phyloP scores from a whole-genome alignment of 2,113 vertebrate genomes.

The Candoia aspera region DNA sequence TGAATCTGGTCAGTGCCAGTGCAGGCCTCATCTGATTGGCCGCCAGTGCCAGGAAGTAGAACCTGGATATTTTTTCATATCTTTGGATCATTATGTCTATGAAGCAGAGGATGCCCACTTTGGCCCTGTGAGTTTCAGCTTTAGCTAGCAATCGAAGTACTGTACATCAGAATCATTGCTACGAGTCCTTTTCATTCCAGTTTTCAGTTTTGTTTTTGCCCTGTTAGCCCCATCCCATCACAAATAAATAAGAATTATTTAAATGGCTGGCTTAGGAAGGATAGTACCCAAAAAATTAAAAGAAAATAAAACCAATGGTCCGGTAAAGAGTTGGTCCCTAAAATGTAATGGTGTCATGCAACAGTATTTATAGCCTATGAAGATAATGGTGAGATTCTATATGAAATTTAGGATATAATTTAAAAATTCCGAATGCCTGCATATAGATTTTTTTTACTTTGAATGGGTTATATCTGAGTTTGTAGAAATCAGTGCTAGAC shows the following conservation, averaged over 20 bases:
- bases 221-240: background rate
- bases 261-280: background rate
- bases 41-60: slow-evolving; percentile 92
- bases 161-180: slow-evolving; percentile 5
- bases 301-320: background rate
- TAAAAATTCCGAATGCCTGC: background rate
- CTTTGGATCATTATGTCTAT: slow-evolving; percentile 94
- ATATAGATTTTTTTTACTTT: background rate
- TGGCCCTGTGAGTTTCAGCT: slow-evolving; percentile 85
- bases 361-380: background rate
- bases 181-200: background rate
- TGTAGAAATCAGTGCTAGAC: background rate
- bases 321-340: background rate
- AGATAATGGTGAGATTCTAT: background rate
- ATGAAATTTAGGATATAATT: background rate
- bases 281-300: no score
- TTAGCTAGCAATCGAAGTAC: background rate
- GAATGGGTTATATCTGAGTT: background rate
- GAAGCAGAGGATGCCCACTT: slow-evolving; percentile 90
- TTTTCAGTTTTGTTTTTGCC: slow-evolving; percentile 31
- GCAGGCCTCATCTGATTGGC: slow-evolving; percentile 89
- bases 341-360: background rate
- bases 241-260: background rate
- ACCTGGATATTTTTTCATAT: slow-evolving; percentile 93
- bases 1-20: slow-evolving; percentile 87